These are phyloP conservation scores for Hoplostethus atlanticus DNA, from an alignment of 2,797 vertebrate species.

Conservation along the genomic window DNA sequence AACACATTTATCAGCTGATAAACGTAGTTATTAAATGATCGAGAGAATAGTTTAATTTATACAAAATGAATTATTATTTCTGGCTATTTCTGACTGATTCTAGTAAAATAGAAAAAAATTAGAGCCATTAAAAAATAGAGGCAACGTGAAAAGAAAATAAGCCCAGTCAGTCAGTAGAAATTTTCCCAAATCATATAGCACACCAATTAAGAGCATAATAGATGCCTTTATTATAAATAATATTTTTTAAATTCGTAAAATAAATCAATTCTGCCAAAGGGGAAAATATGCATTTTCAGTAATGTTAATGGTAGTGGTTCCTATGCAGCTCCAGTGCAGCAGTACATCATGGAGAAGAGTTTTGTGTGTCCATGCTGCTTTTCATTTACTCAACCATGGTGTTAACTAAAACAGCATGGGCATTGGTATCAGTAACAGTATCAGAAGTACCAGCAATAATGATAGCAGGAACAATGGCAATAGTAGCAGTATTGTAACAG, in stretches of 20 bases:
- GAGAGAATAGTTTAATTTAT: neutral
- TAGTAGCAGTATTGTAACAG: slow-evolving; percentile 87
- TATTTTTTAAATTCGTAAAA: neutral
- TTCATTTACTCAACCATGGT: slow-evolving; percentile 74
- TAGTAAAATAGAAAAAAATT: neutral
- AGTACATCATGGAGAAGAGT: slow-evolving; percentile 25
- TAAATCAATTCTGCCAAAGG: neutral
- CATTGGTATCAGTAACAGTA: slow-evolving; percentile 88
- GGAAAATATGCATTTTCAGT: slow-evolving; percentile 10
- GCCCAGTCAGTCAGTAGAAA: no score
- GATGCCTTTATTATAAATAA: no score
- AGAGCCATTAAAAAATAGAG: neutral
- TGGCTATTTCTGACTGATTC: neutral
- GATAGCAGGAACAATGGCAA: slow-evolving; percentile 87
- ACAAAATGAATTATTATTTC: neutral
- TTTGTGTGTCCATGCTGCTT: slow-evolving; percentile 44
- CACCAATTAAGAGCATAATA: no score
- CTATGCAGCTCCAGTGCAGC: slow-evolving; percentile 18
- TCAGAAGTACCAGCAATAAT: slow-evolving; percentile 89
- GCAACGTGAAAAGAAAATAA: neutral
- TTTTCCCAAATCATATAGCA: no score
- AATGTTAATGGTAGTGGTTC: neutral
- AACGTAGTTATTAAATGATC: no score
- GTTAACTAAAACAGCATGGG: slow-evolving; percentile 84
- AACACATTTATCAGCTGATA: no score